Percentiles rank a stretch among this genome's conserved stretches.
Evolutionary conservation across 92 coral and sea anemone genomes (phyloP).

Genomic region (Porites cylindrica): DNA sequence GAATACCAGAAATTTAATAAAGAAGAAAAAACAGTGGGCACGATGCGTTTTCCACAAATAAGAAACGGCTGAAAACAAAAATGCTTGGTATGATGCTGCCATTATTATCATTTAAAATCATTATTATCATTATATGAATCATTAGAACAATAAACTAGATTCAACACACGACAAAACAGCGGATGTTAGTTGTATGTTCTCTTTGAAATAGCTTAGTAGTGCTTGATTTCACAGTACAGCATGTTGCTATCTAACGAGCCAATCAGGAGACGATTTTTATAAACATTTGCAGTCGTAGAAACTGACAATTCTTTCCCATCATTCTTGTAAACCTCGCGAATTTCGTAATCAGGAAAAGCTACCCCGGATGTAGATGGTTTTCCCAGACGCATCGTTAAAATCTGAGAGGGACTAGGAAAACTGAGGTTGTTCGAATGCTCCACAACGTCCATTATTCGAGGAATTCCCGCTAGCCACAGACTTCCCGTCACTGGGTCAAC

Average conservation of each 20-base stretch:
- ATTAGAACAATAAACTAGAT: no score
- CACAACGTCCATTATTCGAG: slow-evolving; percentile 40
- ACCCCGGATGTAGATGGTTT: slow-evolving; percentile 46
- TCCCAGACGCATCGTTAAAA: slow-evolving; percentile 58
- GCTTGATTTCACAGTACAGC: slow-evolving; percentile 83
- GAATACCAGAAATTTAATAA: no score
- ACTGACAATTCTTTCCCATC: slow-evolving; percentile 69
- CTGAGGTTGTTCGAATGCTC: slow-evolving; percentile 66
- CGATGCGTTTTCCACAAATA: no score
- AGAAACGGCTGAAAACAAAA: no score
- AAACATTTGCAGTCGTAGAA: slow-evolving; percentile 67
- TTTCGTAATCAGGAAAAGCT: slow-evolving; percentile 76
- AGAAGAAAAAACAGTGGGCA: no score
- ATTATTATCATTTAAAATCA: no score
- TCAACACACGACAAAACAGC: not conserved
- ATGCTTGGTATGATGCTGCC: no score
- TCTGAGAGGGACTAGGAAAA: slow-evolving; percentile 77
- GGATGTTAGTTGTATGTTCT: no score
- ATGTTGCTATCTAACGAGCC: slow-evolving; percentile 79
- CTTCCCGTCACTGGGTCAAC: slow-evolving; percentile 78
- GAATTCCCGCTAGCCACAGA: slow-evolving; percentile 83
- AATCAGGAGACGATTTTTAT: slow-evolving; percentile 74
- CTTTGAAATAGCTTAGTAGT: slow-evolving; percentile 24
- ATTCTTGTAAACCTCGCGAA: slow-evolving; percentile 76
- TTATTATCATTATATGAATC: no score